A percentile compares a stretch with the other conserved stretches of the same genome.
phyloP scores from a whole-genome alignment of 2,888 invertebrate species.

The Mechanitis messenoides region DNA sequence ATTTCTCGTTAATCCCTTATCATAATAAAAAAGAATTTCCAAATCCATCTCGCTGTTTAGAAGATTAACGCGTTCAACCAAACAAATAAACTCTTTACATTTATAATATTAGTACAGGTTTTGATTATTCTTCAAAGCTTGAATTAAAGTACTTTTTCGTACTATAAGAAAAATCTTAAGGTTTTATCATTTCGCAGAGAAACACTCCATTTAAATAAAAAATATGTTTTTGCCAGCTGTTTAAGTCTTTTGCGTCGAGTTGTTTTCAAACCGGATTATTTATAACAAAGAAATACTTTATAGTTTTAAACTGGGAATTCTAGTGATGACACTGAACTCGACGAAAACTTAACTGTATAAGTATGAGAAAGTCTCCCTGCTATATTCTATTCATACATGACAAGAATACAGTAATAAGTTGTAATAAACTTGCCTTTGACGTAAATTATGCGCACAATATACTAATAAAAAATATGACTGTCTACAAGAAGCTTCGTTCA shows the following conservation, averaged over 20 bases:
- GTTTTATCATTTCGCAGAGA: no score
- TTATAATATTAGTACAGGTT: no score
- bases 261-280: neutral
- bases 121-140: no score
- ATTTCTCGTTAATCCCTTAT: no score
- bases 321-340: conserved; percentile 35
- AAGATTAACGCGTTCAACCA: no score
- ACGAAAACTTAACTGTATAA: conserved; percentile 48
- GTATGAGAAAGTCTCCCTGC: conserved; percentile 44
- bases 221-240: neutral
- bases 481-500: neutral
- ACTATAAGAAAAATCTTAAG: no score
- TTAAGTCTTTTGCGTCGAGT: neutral
- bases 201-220: no score
- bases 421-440: conserved; percentile 42
- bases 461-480: conserved; percentile 4
- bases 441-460: conserved; percentile 40
- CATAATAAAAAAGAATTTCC: no score
- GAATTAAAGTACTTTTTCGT: no score
- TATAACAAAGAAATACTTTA: conserved; percentile 9
- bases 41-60: no score
- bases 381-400: conserved; percentile 43
- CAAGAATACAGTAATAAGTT: conserved; percentile 39
- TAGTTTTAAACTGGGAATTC: conserved; percentile 10
- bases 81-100: no score